phyloP scores from a whole-genome alignment of 2,888 invertebrate genomes.

The Crepidodera aurea region DNA sequence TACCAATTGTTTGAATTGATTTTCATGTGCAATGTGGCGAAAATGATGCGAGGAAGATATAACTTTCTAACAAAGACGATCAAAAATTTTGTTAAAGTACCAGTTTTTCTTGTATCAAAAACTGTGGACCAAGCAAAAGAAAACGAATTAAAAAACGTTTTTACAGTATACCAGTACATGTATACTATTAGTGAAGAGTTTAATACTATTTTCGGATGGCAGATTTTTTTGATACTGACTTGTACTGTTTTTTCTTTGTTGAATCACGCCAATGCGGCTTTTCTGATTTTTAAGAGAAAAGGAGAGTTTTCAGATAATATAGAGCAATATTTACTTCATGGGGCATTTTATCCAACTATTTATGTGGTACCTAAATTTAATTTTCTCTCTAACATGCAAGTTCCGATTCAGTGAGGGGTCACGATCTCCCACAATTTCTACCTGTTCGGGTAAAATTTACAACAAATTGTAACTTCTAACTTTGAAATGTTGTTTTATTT shows the following conservation, averaged over 20 bases:
- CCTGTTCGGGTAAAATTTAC: no score
- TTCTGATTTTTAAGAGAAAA: not conserved
- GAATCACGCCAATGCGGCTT: conserved; percentile 21
- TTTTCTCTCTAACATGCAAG: no score
- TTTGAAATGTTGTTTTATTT: no score
- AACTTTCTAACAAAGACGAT: conserved; percentile 18
- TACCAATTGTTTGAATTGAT: conserved; percentile 24
- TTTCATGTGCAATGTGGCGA: conserved; percentile 9
- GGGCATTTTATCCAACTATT: conserved; percentile 16
- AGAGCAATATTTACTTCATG: conserved; percentile 8
- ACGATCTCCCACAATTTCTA: no score
- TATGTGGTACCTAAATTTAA: conserved; percentile 19
- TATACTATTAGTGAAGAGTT: conserved; percentile 13
- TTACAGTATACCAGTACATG: conserved; percentile 18
- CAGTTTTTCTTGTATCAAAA: not conserved
- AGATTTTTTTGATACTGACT: conserved; percentile 28
- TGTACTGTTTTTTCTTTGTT: conserved; percentile 26
- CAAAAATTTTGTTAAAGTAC: not conserved
- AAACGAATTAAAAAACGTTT: conserved; percentile 13
- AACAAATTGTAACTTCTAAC: no score
- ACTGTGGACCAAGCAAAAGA: not conserved
- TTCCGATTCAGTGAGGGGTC: no score
- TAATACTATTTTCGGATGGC: conserved; percentile 28
- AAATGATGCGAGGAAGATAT: conserved; percentile 17
- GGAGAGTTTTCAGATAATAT: not conserved